phyloP scores from a whole-genome alignment of 2,797 vertebrate species.

The Catharus ustulatus region DNA sequence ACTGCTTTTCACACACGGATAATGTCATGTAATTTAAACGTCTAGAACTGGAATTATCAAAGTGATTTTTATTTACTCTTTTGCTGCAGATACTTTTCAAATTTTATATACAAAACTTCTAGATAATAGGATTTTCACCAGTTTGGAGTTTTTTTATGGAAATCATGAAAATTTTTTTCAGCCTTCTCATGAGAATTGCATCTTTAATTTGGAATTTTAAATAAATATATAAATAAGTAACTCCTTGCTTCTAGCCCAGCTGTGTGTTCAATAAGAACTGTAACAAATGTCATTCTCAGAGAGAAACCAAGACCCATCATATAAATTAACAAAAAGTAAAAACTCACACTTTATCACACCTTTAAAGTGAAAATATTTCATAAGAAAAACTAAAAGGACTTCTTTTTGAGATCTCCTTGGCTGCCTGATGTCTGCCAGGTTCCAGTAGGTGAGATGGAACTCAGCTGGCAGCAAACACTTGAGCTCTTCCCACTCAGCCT shows the following conservation, averaged over 20 bases:
- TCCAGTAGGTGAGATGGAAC: background rate
- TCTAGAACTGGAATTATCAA: background rate
- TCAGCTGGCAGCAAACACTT: background rate
- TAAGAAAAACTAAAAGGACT: background rate
- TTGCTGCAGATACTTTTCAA: background rate
- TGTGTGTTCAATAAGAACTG: background rate
- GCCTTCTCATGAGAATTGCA: background rate
- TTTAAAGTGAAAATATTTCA: background rate
- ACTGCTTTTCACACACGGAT: background rate
- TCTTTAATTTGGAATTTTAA: background rate
- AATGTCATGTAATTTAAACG: background rate
- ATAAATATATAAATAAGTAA: background rate
- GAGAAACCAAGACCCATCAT: background rate
- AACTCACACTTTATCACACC: background rate
- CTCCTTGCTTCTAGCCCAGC: background rate
- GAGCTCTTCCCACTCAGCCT: background rate
- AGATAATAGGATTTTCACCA: background rate
- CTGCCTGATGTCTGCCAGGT: background rate
- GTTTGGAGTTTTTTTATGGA: background rate
- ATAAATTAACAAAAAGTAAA: background rate
- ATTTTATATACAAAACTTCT: background rate
- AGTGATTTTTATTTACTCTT: background rate
- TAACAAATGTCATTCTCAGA: background rate
- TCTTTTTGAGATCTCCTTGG: background rate
- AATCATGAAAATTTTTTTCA: rapidly evolving